These are phyloP conservation scores for Orthosia cruda DNA, from an alignment of 2,888 invertebrate species.

Conservation along the genomic window DNA sequence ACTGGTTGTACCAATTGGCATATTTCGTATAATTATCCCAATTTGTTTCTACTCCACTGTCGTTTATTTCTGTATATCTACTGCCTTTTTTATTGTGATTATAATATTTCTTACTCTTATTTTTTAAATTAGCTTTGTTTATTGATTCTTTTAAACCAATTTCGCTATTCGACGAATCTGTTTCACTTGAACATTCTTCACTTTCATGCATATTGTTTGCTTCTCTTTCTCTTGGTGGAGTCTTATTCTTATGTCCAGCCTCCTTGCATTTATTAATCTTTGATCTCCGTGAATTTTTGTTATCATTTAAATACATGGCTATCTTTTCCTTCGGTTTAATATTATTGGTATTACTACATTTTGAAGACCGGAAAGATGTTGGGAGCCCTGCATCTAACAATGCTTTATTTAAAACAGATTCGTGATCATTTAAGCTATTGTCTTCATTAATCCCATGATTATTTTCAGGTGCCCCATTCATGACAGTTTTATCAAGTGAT, in stretches of 20 bases:
- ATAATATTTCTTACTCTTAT: not conserved
- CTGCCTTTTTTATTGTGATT: slow-evolving; percentile 2
- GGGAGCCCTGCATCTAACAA: slow-evolving; percentile 75
- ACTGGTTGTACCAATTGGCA: slow-evolving; percentile 80
- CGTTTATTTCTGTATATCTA: not conserved
- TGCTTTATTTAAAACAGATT: slow-evolving; percentile 53
- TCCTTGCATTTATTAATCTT: slow-evolving; percentile 3
- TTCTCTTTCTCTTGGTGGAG: not conserved
- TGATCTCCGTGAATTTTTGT: slow-evolving; percentile 6
- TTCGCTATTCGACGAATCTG: not conserved
- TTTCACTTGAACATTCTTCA: slow-evolving; percentile 5
- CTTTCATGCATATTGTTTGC: not conserved
- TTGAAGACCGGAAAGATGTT: slow-evolving; percentile 72
- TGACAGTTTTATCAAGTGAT: not conserved
- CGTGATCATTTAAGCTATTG: slow-evolving; percentile 24
- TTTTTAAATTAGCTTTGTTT: not conserved
- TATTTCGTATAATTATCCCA: slow-evolving; percentile 63
- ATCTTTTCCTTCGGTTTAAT: slow-evolving; percentile 29
- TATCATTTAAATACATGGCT: slow-evolving; percentile 12
- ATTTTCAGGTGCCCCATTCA: not conserved
- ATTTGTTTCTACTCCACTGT: slow-evolving; percentile 10
- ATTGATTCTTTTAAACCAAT: slow-evolving; percentile 7
- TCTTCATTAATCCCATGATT: not conserved
- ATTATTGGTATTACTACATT: slow-evolving; percentile 46
- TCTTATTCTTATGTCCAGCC: slow-evolving; percentile 6